Base-by-base conservation (phyloP, 1,140 invertebrate species). In the Aphelenchoides avenae region DNA sequence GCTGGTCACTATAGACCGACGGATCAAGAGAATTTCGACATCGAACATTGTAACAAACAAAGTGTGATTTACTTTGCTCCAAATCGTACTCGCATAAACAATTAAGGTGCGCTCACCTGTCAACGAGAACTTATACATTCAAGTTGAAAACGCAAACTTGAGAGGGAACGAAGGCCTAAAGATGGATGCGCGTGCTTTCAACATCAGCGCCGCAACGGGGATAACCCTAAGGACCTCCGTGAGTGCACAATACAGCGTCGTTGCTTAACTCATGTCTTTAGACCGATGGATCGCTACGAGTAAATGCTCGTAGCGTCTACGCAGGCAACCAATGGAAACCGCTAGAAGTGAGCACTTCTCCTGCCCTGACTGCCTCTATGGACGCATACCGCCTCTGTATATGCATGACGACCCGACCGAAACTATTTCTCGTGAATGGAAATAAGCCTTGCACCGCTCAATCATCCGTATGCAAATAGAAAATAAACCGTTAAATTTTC, bases 291-390 rank as follows among this genome's bases (percentile, higher is more conserved):
- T 65, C 67, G 20, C 34, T 69, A 13, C 66, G 53, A 30, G 54
- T 69, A 27, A 48, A 18, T 36, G 36, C 48, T 9, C 50, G 50
- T 22, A 36, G 56, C 29, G 39, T 69, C 2, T 56, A 27, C 33
- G 20, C 74, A 24, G 67, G 71, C 15, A 57, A 20, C 39, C 34
- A 58, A 34, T 55, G 48, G 48, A 51, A 54, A 15, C 34, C 64
- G 5, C 46, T 70, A 24, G 54, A 64, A 9, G 34, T 74, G 27
- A 70, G 65, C 37, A 37, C 71, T 18, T 70, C 67, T 9, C 67
- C 67, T 1, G 63, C 67, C 30, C 36, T 70, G 41, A 75, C 61
- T 15, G 67, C 67, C 18, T 70, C 67, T n/a, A 51, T 73, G n/a
- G 70, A 70, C 26, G 67, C 71, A 2, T 70, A 53, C 55, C 66